Conservation (phyloP, 2,888 invertebrate species). For the Euplagia quadripunctaria region DNA sequence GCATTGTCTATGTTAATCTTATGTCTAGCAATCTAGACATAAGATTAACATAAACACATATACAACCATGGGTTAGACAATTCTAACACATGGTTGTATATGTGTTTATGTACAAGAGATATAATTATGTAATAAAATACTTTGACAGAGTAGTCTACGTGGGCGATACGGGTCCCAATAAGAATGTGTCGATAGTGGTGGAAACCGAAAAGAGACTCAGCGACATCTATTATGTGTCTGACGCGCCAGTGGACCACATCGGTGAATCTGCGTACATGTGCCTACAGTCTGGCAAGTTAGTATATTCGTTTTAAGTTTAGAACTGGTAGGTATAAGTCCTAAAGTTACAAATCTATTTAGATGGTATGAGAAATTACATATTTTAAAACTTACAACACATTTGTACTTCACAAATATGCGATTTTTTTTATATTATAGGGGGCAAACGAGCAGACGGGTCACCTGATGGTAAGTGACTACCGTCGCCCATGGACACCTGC, state of each 20-base stretch:
- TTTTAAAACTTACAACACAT: too few species aligned
- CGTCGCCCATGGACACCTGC: too few species aligned
- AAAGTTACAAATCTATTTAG: background rate
- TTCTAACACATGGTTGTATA: background rate
- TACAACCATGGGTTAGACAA: too few species aligned
- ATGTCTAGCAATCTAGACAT: too few species aligned
- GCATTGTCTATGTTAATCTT: too few species aligned
- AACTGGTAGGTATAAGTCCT: background rate
- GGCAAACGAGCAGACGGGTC: too few species aligned
- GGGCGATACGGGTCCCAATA: constrained; percentile 78
- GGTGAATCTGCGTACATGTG: constrained; percentile 88
- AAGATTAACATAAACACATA: too few species aligned
- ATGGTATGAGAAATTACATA: too few species aligned
- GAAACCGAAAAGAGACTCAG: constrained; percentile 79
- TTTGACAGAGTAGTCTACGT: constrained; percentile 76
- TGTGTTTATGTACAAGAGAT: background rate
- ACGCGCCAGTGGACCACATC: constrained; percentile 77
- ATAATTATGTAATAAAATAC: background rate
- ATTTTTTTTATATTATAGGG: too few species aligned
- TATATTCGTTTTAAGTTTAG: constrained; percentile 1
- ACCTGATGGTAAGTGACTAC: too few species aligned
- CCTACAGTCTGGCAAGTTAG: constrained; percentile 87
- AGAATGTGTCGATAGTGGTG: constrained; percentile 77
- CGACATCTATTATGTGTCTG: constrained; percentile 87
- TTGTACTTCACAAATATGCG: too few species aligned